A percentile compares a stretch with the other conserved stretches of the same genome.
These are phyloP conservation scores for Clarias magur DNA, from an alignment of 2,113 vertebrate species.

Conservation along the genomic window DNA sequence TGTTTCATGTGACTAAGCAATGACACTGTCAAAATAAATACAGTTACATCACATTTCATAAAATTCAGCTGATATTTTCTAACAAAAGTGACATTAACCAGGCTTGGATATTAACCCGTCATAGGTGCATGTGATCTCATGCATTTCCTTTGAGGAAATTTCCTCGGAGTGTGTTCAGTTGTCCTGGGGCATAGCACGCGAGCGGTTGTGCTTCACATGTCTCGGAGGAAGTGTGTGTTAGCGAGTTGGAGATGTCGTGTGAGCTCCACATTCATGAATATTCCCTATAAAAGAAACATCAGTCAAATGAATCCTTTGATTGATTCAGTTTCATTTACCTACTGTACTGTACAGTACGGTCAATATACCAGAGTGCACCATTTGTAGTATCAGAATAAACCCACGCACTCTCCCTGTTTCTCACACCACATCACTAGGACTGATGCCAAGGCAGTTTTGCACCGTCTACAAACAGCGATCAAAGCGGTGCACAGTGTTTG, in stretches of 20 bases:
- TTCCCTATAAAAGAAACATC: background rate
- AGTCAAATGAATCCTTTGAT: background rate
- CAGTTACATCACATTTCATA: background rate
- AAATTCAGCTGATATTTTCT: background rate
- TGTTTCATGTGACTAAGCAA: background rate
- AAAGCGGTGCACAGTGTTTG: constrained; percentile 33
- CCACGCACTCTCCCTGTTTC: constrained; percentile 8
- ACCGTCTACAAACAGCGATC: constrained; percentile 32
- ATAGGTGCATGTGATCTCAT: background rate
- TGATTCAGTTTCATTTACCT: no score
- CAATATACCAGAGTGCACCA: background rate
- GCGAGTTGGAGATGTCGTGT: background rate
- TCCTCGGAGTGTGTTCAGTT: background rate
- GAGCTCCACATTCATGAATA: background rate
- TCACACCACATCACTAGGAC: constrained; percentile 22
- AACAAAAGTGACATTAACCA: background rate
- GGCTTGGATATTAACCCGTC: background rate
- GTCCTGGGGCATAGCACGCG: background rate
- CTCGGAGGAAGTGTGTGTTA: background rate
- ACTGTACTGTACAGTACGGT: no score
- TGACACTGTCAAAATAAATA: no score
- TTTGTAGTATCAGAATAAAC: background rate
- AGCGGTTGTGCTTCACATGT: background rate
- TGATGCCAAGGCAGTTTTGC: constrained; percentile 14
- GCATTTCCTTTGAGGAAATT: background rate